Evolutionary conservation across 2,113 vertebrate genomes (phyloP).

Genomic region (Scolopax mira): DNA sequence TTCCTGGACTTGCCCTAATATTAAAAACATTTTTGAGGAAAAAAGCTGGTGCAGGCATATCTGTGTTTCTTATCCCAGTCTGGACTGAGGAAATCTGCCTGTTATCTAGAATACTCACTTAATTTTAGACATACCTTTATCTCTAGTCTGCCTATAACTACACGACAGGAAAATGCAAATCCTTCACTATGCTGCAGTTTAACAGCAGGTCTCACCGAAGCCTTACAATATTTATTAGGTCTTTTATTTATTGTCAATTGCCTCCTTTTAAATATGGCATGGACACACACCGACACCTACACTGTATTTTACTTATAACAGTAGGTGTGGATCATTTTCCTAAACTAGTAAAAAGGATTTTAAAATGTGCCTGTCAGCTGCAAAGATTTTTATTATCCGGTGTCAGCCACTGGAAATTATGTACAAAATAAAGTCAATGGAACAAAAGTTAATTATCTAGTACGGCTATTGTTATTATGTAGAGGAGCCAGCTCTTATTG

Average conservation of each 20-base stretch:
- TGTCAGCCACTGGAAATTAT: constrained; percentile 76
- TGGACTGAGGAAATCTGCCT: background rate
- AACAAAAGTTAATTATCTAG: constrained; percentile 83
- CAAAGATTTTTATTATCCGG: constrained; percentile 52
- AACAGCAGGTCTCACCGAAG: constrained; percentile 40
- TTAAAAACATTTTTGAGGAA: background rate
- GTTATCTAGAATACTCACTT: background rate
- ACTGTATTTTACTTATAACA: constrained; percentile 5
- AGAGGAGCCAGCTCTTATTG: constrained; percentile 81
- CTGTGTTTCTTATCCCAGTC: background rate
- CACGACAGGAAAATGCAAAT: constrained; percentile 51
- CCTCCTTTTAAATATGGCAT: constrained; percentile 57
- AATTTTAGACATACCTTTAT: constrained; percentile 24
- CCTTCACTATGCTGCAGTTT: constrained; percentile 13
- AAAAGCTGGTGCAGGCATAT: background rate
- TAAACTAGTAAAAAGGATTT: constrained; percentile 43
- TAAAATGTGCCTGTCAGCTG: constrained; percentile 46
- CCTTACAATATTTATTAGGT: constrained; percentile 51
- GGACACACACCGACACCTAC: background rate
- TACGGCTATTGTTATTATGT: constrained; percentile 59
- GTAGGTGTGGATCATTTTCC: constrained; percentile 20
- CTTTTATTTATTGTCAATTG: constrained; percentile 64
- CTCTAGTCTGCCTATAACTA: constrained; percentile 21
- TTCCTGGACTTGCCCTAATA: background rate
- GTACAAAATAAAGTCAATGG: constrained; percentile 76